Evolutionary conservation across 2,113 vertebrate species (phyloP).

Genomic region (Neotoma lepida): DNA sequence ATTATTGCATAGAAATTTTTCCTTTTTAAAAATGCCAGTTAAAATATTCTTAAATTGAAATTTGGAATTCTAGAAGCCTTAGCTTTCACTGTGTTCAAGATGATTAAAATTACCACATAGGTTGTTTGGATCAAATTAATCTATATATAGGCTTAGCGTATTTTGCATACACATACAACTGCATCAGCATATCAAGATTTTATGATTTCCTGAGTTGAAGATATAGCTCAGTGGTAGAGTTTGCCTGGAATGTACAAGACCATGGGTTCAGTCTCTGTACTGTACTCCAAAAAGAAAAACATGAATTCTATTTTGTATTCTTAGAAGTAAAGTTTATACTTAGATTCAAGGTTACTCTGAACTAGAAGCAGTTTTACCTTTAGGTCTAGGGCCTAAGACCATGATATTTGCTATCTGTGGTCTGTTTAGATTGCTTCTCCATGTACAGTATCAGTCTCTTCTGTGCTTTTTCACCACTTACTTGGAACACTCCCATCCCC

Average conservation of each 20-base stretch:
- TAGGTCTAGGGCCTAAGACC: neutral
- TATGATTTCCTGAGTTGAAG: neutral
- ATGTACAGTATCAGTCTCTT: slow-evolving; percentile 10
- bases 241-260: neutral
- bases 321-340: slow-evolving; percentile 45
- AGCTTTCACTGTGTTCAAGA: neutral
- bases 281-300: neutral
- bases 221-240: neutral
- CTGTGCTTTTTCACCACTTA: slow-evolving; percentile 51
- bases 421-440: slow-evolving; percentile 33
- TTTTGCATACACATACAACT: neutral
- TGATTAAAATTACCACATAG: slow-evolving; percentile 16
- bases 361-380: slow-evolving; percentile 33
- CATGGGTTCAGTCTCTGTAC: neutral
- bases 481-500: slow-evolving; percentile 18
- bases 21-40: neutral
- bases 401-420: slow-evolving; percentile 1
- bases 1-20: slow-evolving; percentile 4
- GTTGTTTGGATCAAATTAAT: neutral
- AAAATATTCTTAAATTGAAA: slow-evolving; percentile 25
- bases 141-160: slow-evolving; percentile 20
- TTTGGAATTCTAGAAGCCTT: neutral
- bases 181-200: slow-evolving; percentile 23
- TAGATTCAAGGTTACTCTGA: slow-evolving; percentile 37
- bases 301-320: slow-evolving; percentile 13